phyloP scores from a whole-genome alignment of 2,797 vertebrate species.

The Apogon talboti region DNA sequence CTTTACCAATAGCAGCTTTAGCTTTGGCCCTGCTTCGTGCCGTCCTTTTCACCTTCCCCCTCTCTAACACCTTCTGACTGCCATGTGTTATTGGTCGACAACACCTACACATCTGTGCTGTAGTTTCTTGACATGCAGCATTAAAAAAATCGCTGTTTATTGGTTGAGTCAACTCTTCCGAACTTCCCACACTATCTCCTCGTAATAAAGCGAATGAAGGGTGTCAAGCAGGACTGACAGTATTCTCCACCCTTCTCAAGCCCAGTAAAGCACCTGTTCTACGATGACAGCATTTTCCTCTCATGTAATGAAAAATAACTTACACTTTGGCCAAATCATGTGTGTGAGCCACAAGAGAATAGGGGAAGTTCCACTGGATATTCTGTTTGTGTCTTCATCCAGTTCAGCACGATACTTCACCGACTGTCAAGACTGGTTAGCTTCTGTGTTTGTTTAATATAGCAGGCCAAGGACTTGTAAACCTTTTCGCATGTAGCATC shows the following conservation, averaged over 20 bases:
- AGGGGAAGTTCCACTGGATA: constrained; percentile 46
- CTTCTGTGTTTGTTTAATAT: constrained; percentile 61
- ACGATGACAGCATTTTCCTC: constrained; percentile 57
- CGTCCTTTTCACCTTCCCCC: constrained; percentile 39
- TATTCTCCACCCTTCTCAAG: constrained; percentile 51
- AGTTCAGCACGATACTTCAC: constrained; percentile 45
- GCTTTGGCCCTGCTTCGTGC: constrained; percentile 13
- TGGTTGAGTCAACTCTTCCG: constrained; percentile 52
- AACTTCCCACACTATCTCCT: constrained; percentile 68
- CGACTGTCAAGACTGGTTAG: constrained; percentile 64
- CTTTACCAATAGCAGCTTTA: background rate
- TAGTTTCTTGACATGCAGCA: constrained; percentile 55
- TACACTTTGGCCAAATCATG: constrained; percentile 40
- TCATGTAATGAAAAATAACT: constrained; percentile 58
- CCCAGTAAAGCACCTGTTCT: constrained; percentile 64
- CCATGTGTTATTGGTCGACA: constrained; percentile 52
- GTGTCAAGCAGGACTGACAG: constrained; percentile 48
- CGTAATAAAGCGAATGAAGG: constrained; percentile 58
- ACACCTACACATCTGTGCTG: constrained; percentile 64
- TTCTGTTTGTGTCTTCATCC: constrained; percentile 52
- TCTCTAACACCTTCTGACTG: constrained; percentile 10
- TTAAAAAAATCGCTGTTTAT: constrained; percentile 61
- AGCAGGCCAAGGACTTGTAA: constrained; percentile 46
- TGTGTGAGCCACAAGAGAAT: constrained; percentile 24
- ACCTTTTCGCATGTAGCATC: constrained; percentile 52